Conservation (phyloP, 92 coral and sea anemone genomes). For the Galaxea fascicularis region DNA sequence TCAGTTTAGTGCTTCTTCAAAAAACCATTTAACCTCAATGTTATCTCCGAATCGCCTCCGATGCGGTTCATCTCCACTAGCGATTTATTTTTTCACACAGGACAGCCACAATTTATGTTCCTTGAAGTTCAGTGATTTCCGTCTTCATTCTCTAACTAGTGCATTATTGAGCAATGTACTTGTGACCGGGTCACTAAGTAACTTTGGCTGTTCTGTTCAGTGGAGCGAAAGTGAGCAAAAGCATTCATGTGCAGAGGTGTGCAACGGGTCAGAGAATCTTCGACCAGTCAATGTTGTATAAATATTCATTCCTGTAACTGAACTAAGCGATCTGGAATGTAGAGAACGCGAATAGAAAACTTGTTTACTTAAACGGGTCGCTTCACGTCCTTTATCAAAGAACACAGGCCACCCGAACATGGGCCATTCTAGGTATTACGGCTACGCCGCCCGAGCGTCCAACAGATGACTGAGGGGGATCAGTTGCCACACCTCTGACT, state of each 20-base stretch:
- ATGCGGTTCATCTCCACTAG: constrained; percentile 13
- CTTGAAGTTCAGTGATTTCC: constrained; percentile 8
- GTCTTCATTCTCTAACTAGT: not conserved
- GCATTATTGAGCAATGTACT: not conserved
- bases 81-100: too few relatives aligned
- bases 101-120: too few relatives aligned
- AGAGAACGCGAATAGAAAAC: constrained; percentile 36
- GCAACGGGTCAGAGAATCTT: constrained; percentile 2
- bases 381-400: constrained; percentile 12
- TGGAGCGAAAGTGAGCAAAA: constrained; percentile 41
- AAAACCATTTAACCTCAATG: constrained; percentile 23
- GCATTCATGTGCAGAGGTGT: constrained; percentile 42
- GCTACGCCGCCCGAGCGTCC: too few relatives aligned
- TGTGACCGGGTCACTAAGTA: not conserved
- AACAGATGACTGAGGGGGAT: too few relatives aligned
- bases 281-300: constrained; percentile 38
- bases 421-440: not conserved
- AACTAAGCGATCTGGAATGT: constrained; percentile 59
- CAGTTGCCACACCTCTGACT: too few relatives aligned
- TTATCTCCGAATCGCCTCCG: not conserved
- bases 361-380: constrained; percentile 51
- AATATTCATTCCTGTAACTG: constrained; percentile 48
- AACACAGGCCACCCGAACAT: not conserved
- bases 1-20: not conserved
- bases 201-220: constrained; percentile 2